Evolutionary conservation across 2,797 vertebrate genomes (phyloP).

Genomic region (Rhinatrema bivittatum): DNA sequence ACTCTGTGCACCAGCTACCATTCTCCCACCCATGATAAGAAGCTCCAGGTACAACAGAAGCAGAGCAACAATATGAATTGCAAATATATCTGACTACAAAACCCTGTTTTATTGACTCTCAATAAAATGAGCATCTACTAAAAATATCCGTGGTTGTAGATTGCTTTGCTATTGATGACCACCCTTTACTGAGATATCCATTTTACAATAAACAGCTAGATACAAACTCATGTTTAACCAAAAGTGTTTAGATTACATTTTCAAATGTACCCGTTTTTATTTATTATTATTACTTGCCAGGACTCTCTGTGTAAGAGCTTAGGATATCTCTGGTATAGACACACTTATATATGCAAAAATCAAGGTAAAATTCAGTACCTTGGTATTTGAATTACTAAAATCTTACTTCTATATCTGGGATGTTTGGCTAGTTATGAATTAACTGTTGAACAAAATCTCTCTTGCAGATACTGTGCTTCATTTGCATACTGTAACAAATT

Average conservation of each 20-base stretch:
- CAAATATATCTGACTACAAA: conserved; percentile 44
- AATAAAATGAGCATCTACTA: conserved; percentile 50
- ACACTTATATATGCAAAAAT: no score
- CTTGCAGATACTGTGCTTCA: no score
- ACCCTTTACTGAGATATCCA: conserved; percentile 35
- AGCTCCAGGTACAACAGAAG: conserved; percentile 47
- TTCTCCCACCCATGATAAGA: conserved; percentile 42
- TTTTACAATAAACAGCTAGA: conserved; percentile 29
- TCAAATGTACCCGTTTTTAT: no score
- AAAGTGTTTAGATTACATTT: conserved; percentile 31
- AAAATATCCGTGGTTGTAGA: conserved; percentile 48
- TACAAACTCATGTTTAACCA: conserved; percentile 26
- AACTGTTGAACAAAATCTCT: no score
- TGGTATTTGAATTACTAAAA: no score
- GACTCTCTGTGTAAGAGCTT: no score
- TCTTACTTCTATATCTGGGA: no score
- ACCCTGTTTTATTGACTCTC: conserved; percentile 43
- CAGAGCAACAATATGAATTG: conserved; percentile 57
- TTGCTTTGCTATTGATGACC: conserved; percentile 43
- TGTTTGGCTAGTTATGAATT: no score
- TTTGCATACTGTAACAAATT: no score
- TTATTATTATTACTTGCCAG: no score
- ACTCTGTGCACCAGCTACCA: conserved; percentile 36
- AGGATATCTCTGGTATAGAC: no score
- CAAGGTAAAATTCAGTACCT: no score